phyloP scores from a whole-genome alignment of 2,888 invertebrate genomes.

The Opisthograptis luteolata region DNA sequence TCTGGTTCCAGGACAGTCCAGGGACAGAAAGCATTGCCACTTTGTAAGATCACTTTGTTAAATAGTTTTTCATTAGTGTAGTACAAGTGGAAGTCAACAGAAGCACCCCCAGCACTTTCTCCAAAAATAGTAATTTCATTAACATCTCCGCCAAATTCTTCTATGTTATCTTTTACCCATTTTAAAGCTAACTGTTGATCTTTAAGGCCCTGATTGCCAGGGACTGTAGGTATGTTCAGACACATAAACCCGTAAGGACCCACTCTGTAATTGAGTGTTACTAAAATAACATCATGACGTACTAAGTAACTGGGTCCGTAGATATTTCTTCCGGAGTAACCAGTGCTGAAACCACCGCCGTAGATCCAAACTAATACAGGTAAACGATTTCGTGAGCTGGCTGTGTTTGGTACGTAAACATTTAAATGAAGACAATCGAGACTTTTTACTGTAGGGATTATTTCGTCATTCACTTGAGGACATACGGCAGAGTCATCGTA shows the following conservation, averaged over 20 bases:
- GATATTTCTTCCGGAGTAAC: slow-evolving; percentile 5
- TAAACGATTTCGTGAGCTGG: slow-evolving; percentile 7
- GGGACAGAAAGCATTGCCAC: slow-evolving; percentile 41
- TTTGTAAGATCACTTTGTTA: slow-evolving; percentile 46
- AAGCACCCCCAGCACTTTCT: slow-evolving; percentile 45
- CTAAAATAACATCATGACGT: slow-evolving; percentile 40
- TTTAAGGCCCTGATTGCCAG: slow-evolving; percentile 55
- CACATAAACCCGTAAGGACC: not conserved
- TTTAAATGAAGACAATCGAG: slow-evolving; percentile 41
- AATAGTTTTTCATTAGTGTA: slow-evolving; percentile 43
- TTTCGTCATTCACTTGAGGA: slow-evolving; percentile 30
- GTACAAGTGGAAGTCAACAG: slow-evolving; percentile 43
- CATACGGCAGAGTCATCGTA: slow-evolving; percentile 36
- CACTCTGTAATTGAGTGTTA: slow-evolving; percentile 47
- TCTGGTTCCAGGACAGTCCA: slow-evolving; percentile 36
- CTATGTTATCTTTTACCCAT: slow-evolving; percentile 52
- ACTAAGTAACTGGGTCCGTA: slow-evolving; percentile 29
- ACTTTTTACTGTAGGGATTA: slow-evolving; percentile 19
- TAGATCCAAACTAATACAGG: not conserved
- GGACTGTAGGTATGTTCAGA: slow-evolving; percentile 36
- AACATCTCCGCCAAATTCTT: slow-evolving; percentile 45
- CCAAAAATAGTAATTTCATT: slow-evolving; percentile 46
- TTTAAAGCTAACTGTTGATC: slow-evolving; percentile 46
- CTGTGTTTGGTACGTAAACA: slow-evolving; percentile 39
- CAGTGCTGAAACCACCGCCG: not conserved